Conservation (phyloP, 2,113 vertebrate species). For the Mastomys coucha region DNA sequence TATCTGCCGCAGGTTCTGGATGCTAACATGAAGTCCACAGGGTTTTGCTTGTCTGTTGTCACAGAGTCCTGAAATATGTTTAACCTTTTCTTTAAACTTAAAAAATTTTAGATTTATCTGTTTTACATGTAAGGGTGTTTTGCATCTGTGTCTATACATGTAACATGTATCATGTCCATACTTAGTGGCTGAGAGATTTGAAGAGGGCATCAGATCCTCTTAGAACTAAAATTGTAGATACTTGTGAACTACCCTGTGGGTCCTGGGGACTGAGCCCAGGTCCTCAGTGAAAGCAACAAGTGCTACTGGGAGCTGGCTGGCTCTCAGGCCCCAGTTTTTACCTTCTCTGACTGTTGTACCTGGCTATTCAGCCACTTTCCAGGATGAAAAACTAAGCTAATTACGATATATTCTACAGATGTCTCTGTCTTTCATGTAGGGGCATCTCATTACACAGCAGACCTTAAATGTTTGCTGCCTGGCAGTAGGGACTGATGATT, state of each 20-base stretch:
- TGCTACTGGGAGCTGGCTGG: neutral
- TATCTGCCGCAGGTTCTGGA: no score
- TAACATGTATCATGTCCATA: neutral
- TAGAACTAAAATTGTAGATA: neutral
- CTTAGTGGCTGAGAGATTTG: neutral
- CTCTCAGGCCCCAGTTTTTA: neutral
- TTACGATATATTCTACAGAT: neutral
- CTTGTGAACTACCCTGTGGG: no score
- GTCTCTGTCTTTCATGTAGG: neutral
- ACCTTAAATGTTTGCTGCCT: neutral
- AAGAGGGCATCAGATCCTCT: neutral
- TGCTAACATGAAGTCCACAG: no score
- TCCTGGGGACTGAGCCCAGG: neutral
- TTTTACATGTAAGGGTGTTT: neutral
- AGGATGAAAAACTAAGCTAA: constrained; percentile 15
- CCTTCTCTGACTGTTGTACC: neutral
- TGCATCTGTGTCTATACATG: neutral
- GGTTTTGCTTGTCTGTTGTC: neutral
- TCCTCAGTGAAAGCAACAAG: neutral
- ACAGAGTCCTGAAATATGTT: neutral
- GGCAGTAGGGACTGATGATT: neutral
- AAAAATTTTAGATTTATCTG: neutral
- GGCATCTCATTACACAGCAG: neutral
- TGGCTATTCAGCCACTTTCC: neutral
- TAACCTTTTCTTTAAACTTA: neutral